Percentiles rank a stretch among this genome's conserved stretches.
Conservation (phyloP, 2,888 invertebrate genomes). For the Cyrtodaria siliqua region DNA sequence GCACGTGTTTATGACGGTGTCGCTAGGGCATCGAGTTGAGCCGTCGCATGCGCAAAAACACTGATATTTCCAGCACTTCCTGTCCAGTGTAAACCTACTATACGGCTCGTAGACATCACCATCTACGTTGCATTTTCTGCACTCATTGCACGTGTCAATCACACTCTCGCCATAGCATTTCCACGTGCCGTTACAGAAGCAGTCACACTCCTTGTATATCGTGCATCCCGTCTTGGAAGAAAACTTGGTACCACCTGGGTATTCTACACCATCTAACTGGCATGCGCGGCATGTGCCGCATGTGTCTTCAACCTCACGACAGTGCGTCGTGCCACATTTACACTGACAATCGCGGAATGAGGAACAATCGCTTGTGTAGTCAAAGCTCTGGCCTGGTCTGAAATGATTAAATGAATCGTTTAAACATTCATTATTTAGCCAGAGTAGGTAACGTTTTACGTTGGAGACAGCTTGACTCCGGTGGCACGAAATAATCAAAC, state of each 20-base stretch:
- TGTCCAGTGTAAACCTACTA: conserved; percentile 57
- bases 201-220: conserved; percentile 61
- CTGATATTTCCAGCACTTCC: conserved; percentile 61
- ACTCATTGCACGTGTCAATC: conserved; percentile 65
- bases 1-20: conserved; percentile 50
- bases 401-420: too few species aligned
- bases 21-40: conserved; percentile 69
- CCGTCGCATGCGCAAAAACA: conserved; percentile 81
- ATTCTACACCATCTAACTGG: conserved; percentile 38
- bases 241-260: conserved; percentile 67
- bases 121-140: conserved; percentile 72
- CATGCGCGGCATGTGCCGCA: conserved; percentile 60
- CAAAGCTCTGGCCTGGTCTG: conserved; percentile 54
- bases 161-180: conserved; percentile 58
- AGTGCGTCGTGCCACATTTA: conserved; percentile 44
- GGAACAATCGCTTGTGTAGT: conserved; percentile 41
- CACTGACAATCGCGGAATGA: conserved; percentile 47
- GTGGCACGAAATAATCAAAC: too few species aligned
- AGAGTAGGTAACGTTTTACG: too few species aligned
- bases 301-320: conserved; percentile 41
- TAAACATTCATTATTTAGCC: too few species aligned
- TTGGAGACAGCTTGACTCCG: too few species aligned
- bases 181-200: conserved; percentile 69
- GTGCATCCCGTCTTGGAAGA: conserved; percentile 64
- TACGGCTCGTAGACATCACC: conserved; percentile 63